Base-by-base conservation (phyloP, 2,797 vertebrate genomes). In the Karalla daura region DNA sequence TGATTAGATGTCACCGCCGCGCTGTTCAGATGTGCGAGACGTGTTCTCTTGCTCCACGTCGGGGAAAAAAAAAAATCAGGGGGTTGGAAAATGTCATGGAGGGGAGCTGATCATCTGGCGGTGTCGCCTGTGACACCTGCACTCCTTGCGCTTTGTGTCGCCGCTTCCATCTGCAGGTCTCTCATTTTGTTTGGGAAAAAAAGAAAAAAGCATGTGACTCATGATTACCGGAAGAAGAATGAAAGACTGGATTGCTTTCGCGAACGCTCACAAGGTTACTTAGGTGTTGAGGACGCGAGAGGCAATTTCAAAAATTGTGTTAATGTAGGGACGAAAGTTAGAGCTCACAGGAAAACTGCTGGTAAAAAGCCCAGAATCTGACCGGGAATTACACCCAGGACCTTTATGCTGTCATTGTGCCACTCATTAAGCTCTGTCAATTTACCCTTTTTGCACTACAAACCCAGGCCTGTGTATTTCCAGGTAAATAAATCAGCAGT, bases 1-100 rank as follows among this genome's bases (percentile, higher is more conserved):
- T 90, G 87, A 90, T 90, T 86, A 85, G 80, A 85, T 83, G 80
- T 83, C 86, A 70, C 36, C 25, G 61, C 44, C 2, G 37, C 13
- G 61, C 56, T 64, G 88, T 67, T 86, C 73, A 78, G 72, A 85
- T 80, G 78, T 27, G 66, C 39, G 61, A 76, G 77, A 83, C 77
- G 35, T 81, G 83, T 83, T 88, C 76, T 70, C 75, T 64, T 51
- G 66, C 79, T 3, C 52, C 74, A 33, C 21, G 63, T 39, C 70
- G 44, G 15, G 33, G 10, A n/a, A n/a, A n/a, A n/a, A n/a, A n/a
- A n/a, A 36, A 63, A 80, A 81, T 46, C 60, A 9, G 40, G 56
- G 43, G 65, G 73, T 69, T 78, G 74, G n/a, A 54, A 55, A 74
- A 74, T 73, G 85, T 78, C 76, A 52, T 25, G 75, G 85, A 79